Conservation (phyloP, 2,113 vertebrate species). For the Rhabdornis inornatus region DNA sequence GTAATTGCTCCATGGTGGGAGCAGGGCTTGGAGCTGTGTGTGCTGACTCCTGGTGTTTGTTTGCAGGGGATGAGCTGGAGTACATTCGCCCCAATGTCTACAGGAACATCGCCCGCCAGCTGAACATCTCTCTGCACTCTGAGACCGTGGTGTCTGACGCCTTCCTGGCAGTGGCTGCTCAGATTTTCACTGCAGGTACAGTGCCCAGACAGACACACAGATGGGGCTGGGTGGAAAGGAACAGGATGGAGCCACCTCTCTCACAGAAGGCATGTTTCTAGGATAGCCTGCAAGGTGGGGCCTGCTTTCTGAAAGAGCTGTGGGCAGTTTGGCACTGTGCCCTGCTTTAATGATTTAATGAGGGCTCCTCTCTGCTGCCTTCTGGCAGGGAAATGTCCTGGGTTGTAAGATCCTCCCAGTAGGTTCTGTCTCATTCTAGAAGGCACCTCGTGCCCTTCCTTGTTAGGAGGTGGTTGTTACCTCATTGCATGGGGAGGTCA, state of each 20-base stretch:
- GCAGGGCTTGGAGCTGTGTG: accelerated
- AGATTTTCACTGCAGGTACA: slow-evolving; percentile 92
- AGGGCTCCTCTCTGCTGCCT: not conserved
- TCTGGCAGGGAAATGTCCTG: not conserved
- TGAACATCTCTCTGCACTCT: slow-evolving; percentile 88
- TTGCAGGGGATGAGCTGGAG: slow-evolving; percentile 91
- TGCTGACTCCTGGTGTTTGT: slow-evolving; percentile 17
- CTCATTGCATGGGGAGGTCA: not conserved
- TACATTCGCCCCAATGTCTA: slow-evolving; percentile 91
- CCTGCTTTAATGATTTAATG: not conserved
- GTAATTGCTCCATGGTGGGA: accelerated
- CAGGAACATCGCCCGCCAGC: slow-evolving; percentile 87
- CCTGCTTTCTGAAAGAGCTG: not conserved
- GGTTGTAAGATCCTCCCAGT: not conserved
- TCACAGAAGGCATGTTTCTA: not conserved
- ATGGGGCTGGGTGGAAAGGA: not conserved
- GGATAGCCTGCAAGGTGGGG: not conserved
- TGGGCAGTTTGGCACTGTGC: not conserved
- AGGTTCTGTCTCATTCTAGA: not conserved
- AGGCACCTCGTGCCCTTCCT: not conserved
- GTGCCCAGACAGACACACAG: not conserved
- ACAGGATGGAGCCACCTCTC: not conserved
- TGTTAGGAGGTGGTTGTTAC: not conserved
- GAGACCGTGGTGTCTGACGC: slow-evolving; percentile 89
- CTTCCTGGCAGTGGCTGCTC: slow-evolving; percentile 90